phyloP scores from a whole-genome alignment of 2,888 invertebrate species.

The Prosapia bicincta region DNA sequence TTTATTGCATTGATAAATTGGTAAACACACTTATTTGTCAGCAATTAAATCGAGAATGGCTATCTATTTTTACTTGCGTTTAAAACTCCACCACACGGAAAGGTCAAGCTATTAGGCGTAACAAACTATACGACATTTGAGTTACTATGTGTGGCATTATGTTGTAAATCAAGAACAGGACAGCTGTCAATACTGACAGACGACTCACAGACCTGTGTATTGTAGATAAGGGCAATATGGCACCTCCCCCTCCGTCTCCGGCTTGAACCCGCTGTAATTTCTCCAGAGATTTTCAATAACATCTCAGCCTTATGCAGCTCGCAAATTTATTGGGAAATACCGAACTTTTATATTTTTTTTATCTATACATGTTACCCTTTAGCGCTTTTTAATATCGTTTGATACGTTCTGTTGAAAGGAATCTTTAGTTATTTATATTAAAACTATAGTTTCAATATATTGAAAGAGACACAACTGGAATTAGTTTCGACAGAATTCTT shows the following conservation, averaged over 20 bases:
- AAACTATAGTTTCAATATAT: no score
- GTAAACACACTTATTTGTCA: no score
- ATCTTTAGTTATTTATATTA: no score
- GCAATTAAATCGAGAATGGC: no score
- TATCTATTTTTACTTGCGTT: no score
- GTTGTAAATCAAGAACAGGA: background rate
- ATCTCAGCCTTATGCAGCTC: background rate
- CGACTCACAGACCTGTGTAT: background rate
- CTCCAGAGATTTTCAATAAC: constrained; percentile 2
- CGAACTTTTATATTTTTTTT: background rate
- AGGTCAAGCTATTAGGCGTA: background rate
- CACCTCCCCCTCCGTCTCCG: background rate
- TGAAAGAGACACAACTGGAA: no score
- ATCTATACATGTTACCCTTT: background rate
- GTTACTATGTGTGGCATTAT: background rate
- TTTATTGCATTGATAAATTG: no score
- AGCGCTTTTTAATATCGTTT: background rate
- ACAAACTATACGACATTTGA: background rate
- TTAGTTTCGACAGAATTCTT: no score
- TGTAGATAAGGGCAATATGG: background rate
- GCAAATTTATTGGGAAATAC: background rate
- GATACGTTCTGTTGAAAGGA: no score
- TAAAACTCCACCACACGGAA: no score
- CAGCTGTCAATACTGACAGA: background rate
- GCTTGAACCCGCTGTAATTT: background rate